Conservation (phyloP, 2,888 invertebrate genomes). For the Agrotis exclamationis region DNA sequence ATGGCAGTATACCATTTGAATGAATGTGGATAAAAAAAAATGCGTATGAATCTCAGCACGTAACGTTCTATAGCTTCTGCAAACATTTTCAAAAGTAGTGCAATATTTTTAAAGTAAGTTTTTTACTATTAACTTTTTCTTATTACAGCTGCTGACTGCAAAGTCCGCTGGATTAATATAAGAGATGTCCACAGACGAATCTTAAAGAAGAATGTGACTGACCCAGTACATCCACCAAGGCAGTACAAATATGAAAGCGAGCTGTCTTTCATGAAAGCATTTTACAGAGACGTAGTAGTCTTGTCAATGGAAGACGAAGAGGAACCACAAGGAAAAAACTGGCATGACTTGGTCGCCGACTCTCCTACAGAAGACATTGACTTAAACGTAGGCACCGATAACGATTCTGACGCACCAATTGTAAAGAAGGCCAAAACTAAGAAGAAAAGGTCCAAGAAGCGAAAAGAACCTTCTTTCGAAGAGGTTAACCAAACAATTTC, state of each 20-base stretch:
- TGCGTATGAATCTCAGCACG: no score
- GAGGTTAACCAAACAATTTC: constrained; percentile 66
- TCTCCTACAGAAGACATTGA: constrained; percentile 3
- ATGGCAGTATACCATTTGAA: no score
- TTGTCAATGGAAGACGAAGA: constrained; percentile 66
- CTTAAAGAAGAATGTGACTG: constrained; percentile 73
- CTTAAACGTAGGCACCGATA: constrained; percentile 62
- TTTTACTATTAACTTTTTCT: background rate
- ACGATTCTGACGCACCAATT: constrained; percentile 70
- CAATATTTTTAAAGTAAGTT: background rate
- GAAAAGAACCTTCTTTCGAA: constrained; percentile 32
- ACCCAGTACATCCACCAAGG: constrained; percentile 66
- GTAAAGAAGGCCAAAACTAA: constrained; percentile 56
- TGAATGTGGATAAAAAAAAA: no score
- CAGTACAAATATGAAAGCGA: constrained; percentile 84
- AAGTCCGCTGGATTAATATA: constrained; percentile 87
- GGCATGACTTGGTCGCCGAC: constrained; percentile 41
- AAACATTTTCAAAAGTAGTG: no score
- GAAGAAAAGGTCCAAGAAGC: constrained; percentile 54
- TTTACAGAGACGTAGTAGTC: constrained; percentile 79
- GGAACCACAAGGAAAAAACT: constrained; percentile 38
- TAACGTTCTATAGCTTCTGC: no score
- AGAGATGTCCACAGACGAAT: constrained; percentile 86
- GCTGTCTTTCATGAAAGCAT: constrained; percentile 81
- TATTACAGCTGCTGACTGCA: constrained; percentile 84